Conservation (phyloP, 2,888 invertebrate species). For the Stomorhina lunata region DNA sequence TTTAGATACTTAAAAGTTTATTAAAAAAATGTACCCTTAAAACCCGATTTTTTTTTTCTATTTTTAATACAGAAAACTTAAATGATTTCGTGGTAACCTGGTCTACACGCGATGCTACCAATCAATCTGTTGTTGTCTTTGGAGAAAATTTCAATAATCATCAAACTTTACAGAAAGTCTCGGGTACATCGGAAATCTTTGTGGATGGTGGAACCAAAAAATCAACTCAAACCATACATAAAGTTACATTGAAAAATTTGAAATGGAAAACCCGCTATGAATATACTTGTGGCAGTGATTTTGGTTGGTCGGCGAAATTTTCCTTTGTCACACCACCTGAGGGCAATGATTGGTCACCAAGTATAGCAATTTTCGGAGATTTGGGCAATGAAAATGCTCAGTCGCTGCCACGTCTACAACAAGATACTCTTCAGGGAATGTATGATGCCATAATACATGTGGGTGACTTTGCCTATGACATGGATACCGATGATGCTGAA, state of each 20-base stretch:
- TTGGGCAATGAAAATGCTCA: slow-evolving; percentile 95
- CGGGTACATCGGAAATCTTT: slow-evolving; percentile 84
- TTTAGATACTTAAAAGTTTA: no score
- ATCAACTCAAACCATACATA: slow-evolving; percentile 88
- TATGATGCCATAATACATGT: slow-evolving; percentile 95
- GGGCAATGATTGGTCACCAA: slow-evolving; percentile 87
- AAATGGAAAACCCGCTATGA: slow-evolving; percentile 85
- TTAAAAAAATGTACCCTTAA: no score
- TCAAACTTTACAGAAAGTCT: slow-evolving; percentile 79
- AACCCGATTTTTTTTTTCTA: background rate
- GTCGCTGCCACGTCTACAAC: slow-evolving; percentile 90
- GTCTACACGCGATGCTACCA: slow-evolving; percentile 87
- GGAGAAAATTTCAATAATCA: slow-evolving; percentile 82
- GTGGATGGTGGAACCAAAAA: slow-evolving; percentile 86
- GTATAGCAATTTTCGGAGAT: slow-evolving; percentile 94
- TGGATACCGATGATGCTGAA: slow-evolving; percentile 89
- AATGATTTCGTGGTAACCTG: slow-evolving; percentile 90
- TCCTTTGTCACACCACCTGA: slow-evolving; percentile 87
- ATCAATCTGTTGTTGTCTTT: slow-evolving; percentile 86
- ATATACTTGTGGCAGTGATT: slow-evolving; percentile 89
- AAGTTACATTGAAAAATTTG: slow-evolving; percentile 84
- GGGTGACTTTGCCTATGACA: slow-evolving; percentile 97
- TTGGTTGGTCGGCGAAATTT: slow-evolving; percentile 91
- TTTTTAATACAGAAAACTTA: slow-evolving; percentile 82
- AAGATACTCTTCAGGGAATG: slow-evolving; percentile 88